These are phyloP conservation scores for Caenorhabditis virilis DNA, from an alignment of 2,888 invertebrate species.

Conservation along the genomic window DNA sequence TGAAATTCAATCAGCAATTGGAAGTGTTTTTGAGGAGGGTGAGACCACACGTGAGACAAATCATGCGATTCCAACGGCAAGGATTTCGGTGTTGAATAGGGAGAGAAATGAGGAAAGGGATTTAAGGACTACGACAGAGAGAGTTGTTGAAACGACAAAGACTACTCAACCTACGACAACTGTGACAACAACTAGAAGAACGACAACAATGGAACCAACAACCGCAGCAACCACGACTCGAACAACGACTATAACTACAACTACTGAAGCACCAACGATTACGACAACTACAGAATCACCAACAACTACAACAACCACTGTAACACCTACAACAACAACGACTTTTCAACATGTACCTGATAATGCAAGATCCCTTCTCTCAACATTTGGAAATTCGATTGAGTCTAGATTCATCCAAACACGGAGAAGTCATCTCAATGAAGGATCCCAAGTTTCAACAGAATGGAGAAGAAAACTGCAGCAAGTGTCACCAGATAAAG, in stretches of 20 bases:
- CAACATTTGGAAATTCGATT: background rate
- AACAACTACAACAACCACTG: background rate
- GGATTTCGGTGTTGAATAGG: background rate
- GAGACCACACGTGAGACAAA: no score
- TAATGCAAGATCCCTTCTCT: no score
- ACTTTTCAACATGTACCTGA: background rate
- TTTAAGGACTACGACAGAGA: no score
- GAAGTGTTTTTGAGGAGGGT: no score
- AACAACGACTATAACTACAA: no score
- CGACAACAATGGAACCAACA: no score
- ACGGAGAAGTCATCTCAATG: background rate
- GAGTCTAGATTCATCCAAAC: background rate
- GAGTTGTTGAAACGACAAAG: no score
- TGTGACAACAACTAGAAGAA: background rate
- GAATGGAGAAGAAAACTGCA: background rate
- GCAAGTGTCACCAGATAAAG: background rate
- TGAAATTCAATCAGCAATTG: no score
- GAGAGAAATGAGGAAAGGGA: background rate
- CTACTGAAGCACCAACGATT: background rate
- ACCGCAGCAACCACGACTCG: no score
- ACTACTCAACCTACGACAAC: background rate
- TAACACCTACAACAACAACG: background rate
- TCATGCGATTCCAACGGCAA: background rate
- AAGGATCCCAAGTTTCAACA: background rate
- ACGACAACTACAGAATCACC: background rate